Evolutionary conservation across 2,888 invertebrate species (phyloP).

Genomic region (Drosophila anomalata): DNA sequence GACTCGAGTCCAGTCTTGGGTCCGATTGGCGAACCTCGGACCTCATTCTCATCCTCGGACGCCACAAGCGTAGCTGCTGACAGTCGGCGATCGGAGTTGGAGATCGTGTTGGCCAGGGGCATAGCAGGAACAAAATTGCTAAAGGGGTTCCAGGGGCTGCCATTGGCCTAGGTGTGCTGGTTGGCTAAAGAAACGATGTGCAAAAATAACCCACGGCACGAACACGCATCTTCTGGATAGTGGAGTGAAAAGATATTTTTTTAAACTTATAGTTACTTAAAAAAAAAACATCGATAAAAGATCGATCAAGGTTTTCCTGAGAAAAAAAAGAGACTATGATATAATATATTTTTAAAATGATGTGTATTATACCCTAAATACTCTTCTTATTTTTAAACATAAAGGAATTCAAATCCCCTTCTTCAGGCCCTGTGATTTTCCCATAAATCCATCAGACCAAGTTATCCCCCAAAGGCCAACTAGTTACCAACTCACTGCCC

Average conservation of each 20-base stretch:
- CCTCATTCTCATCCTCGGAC: slow-evolving; percentile 32
- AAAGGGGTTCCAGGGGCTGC: slow-evolving; percentile 25
- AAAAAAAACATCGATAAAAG: no score
- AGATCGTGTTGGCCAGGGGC: slow-evolving; percentile 21
- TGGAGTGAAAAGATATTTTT: slow-evolving; percentile 12
- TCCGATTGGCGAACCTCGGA: slow-evolving; percentile 4
- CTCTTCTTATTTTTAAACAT: no score
- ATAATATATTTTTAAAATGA: no score
- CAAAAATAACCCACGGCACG: slow-evolving; percentile 45
- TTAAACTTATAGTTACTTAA: background rate
- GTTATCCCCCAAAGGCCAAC: background rate
- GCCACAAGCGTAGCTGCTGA: slow-evolving; percentile 49
- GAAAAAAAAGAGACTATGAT: no score
- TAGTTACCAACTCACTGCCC: slow-evolving; percentile 56
- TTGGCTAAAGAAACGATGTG: slow-evolving; percentile 62
- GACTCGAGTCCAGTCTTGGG: slow-evolving; percentile 20
- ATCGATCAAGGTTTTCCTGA: no score
- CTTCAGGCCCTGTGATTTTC: background rate
- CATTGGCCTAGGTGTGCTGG: slow-evolving; percentile 66
- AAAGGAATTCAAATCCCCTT: background rate
- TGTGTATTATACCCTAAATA: no score
- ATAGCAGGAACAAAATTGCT: slow-evolving; percentile 30
- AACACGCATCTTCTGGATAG: background rate
- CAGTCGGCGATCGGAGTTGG: slow-evolving; percentile 32
- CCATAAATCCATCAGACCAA: background rate